Evolutionary conservation across 53 echinoderm and acorn worm species (phyloP).

Genomic region (Hippasteria phrygiana): DNA sequence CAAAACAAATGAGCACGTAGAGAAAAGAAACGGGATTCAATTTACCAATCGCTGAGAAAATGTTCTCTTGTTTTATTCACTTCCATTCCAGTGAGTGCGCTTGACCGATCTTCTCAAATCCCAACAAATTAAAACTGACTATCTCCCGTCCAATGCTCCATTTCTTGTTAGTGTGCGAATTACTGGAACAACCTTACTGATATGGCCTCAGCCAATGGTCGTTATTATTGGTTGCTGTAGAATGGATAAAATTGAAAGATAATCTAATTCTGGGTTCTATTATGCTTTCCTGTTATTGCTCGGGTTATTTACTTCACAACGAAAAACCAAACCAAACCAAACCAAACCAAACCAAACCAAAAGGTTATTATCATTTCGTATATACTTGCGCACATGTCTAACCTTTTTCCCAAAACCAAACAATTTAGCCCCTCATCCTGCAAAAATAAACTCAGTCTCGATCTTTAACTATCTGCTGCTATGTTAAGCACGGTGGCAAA

Average conservation of each 20-base stretch:
- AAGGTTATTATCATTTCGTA: too few relatives aligned
- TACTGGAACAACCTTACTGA: background rate
- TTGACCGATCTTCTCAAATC: background rate
- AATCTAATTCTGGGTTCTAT: background rate
- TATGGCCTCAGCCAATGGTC: background rate
- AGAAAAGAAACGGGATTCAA: slow-evolving; percentile 11
- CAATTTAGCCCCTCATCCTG: too few relatives aligned
- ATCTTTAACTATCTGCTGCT: too few relatives aligned
- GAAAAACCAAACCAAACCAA: too few relatives aligned
- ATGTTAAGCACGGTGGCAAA: too few relatives aligned
- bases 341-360: too few relatives aligned
- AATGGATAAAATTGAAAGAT: background rate
- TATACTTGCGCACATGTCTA: too few relatives aligned
- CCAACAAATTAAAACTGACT: background rate
- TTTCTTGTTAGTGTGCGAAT: background rate
- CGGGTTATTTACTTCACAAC: background rate
- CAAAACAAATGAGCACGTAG: background rate
- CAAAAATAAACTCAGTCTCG: too few relatives aligned
- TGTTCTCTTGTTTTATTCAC: background rate
- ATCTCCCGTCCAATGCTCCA: background rate
- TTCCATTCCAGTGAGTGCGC: background rate
- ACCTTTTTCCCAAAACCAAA: too few relatives aligned
- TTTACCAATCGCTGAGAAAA: background rate
- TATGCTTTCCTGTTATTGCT: background rate
- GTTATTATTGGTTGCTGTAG: background rate